A percentile compares a stretch with the other conserved stretches of the same genome.
These are phyloP conservation scores for Drosophila ananassae DNA, from an alignment of 1,140 invertebrate species.

Conservation along the genomic window DNA sequence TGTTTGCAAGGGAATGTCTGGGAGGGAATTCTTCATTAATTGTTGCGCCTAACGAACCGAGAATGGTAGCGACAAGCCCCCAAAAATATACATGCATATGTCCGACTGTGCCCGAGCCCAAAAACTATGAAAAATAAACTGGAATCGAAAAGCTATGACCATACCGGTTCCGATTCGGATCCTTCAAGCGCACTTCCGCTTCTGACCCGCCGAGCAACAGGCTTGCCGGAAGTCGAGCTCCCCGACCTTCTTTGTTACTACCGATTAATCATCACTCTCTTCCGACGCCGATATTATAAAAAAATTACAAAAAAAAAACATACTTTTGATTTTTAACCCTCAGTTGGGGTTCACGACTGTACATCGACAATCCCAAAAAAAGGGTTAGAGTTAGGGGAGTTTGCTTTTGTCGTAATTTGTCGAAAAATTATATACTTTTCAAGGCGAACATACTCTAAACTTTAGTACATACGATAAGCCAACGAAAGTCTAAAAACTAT, in stretches of 20 bases:
- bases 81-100: slow-evolving; percentile 13
- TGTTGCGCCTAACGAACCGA: slow-evolving; percentile 74
- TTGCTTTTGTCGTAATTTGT: not conserved
- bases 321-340: not conserved
- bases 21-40: slow-evolving; percentile 51
- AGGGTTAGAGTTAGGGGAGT: not conserved
- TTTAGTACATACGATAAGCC: too few relatives aligned
- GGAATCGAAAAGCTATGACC: slow-evolving; percentile 5
- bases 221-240: slow-evolving; percentile 13
- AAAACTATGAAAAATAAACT: not conserved
- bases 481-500: too few relatives aligned
- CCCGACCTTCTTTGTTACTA: not conserved
- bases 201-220: slow-evolving; percentile 36
- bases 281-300: not conserved
- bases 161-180: slow-evolving; percentile 29
- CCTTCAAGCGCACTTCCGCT: slow-evolving; percentile 78
- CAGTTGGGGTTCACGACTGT: not conserved
- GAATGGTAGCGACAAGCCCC: slow-evolving; percentile 62
- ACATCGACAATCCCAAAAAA: not conserved
- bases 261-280: slow-evolving; percentile 32
- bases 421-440: too few relatives aligned
- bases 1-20: too few relatives aligned
- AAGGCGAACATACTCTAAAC: too few relatives aligned
- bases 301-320: not conserved
- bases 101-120: not conserved